phyloP scores from a whole-genome alignment of 2,888 invertebrate species.

The Margaritifera margaritifera region DNA sequence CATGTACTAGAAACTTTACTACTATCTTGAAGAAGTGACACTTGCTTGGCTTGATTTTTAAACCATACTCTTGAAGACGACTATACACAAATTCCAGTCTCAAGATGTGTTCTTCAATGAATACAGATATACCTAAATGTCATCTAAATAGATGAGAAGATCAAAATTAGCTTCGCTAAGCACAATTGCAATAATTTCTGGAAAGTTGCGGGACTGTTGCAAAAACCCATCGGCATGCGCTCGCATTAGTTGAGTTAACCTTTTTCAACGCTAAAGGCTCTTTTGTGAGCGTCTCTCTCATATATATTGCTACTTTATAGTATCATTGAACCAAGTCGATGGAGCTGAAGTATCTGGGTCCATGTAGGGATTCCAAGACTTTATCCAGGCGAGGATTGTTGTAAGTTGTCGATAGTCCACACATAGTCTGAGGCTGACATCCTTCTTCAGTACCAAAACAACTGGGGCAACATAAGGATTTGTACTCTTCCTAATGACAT shows the following conservation, averaged over 20 bases:
- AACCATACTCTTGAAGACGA: not conserved
- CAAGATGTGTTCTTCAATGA: no score
- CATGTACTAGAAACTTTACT: not conserved
- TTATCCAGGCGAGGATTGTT: constrained; percentile 1
- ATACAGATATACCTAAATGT: no score
- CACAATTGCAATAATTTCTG: constrained; percentile 10
- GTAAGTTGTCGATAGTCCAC: no score
- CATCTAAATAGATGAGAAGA: no score
- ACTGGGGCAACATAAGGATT: no score
- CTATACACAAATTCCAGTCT: constrained; percentile 11
- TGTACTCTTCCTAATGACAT: no score
- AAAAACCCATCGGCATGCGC: constrained; percentile 32
- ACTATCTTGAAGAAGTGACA: not conserved
- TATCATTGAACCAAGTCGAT: constrained; percentile 40
- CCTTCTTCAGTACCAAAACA: no score
- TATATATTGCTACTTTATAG: constrained; percentile 37
- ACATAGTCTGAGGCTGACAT: no score
- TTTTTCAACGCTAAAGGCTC: constrained; percentile 34
- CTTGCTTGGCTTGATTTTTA: no score
- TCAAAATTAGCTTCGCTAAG: no score
- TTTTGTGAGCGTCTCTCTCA: constrained; percentile 32
- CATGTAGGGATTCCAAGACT: constrained; percentile 1
- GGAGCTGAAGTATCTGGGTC: constrained; percentile 4
- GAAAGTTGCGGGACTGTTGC: constrained; percentile 34
- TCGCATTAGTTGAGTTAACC: constrained; percentile 28